These are phyloP conservation scores for Nothocercus nigrocapillus DNA, from an alignment of 2,113 vertebrate species.

Conservation along the genomic window DNA sequence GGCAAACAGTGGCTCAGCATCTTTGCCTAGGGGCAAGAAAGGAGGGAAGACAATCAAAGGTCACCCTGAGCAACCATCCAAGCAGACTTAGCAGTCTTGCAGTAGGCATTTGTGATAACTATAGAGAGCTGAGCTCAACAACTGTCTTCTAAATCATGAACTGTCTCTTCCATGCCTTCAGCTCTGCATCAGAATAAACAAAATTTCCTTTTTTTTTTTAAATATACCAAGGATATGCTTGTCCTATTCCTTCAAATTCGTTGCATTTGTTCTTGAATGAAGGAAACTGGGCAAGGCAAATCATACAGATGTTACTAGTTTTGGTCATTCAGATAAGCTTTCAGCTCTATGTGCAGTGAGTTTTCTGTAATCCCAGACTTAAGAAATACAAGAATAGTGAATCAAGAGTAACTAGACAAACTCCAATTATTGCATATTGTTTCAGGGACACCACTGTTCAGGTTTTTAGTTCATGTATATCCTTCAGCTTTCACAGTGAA, in stretches of 20 bases:
- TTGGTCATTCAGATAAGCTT: neutral
- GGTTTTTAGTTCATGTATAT: neutral
- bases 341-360: neutral
- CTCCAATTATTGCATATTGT: neutral
- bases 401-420: neutral
- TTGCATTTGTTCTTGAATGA: neutral
- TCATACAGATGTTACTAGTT: neutral
- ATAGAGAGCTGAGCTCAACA: neutral
- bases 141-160: neutral
- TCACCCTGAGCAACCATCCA: neutral
- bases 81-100: neutral
- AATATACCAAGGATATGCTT: neutral
- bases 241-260: neutral
- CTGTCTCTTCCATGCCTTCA: slow-evolving; percentile 19
- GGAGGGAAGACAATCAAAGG: neutral
- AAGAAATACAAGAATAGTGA: neutral
- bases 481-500: neutral
- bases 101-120: neutral
- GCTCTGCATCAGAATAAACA: fast-evolving
- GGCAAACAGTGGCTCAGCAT: slow-evolving; percentile 11
- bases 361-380: neutral
- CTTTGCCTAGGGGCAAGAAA: neutral
- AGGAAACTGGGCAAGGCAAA: neutral
- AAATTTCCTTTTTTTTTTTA: neutral
- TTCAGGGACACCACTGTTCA: neutral